Percentiles rank a stretch among this genome's conserved stretches.
phyloP scores from a whole-genome alignment of 1,140 invertebrate species.

The Xylocopa sonorina region DNA sequence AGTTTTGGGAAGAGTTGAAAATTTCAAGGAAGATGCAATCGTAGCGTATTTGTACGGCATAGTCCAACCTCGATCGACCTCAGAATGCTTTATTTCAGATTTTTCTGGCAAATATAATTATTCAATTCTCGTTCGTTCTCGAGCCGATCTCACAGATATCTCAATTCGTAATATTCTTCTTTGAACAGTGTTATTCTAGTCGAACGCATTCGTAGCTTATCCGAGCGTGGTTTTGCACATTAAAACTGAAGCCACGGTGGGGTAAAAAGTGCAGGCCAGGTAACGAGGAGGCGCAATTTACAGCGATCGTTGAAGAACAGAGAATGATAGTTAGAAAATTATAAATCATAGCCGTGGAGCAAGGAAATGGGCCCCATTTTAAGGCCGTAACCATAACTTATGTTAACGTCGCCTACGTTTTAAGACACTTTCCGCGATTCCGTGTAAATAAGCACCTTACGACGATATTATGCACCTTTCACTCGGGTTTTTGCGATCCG shows the following conservation, averaged over 20 bases:
- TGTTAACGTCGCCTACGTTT: background rate
- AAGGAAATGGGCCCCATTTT: background rate
- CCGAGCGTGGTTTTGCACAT: background rate
- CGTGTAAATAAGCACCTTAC: background rate
- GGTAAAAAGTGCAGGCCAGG: background rate
- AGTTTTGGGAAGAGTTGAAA: too few relatives aligned
- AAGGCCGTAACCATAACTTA: background rate
- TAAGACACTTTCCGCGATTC: background rate
- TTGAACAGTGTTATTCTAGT: background rate
- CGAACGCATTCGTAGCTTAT: background rate
- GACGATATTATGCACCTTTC: background rate
- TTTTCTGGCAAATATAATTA: background rate
- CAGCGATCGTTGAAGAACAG: conserved; percentile 7
- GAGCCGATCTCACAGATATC: background rate
- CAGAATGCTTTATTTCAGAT: background rate
- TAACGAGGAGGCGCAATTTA: background rate
- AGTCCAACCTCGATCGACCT: background rate
- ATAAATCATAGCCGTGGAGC: background rate
- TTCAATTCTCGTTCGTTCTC: background rate
- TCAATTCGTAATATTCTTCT: background rate
- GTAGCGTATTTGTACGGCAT: too few relatives aligned
- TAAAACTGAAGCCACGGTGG: background rate
- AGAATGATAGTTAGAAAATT: conserved; percentile 16
- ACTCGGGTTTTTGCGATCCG: background rate
- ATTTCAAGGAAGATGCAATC: too few relatives aligned